Conservation (phyloP, 2,888 invertebrate genomes). For the Pterostichus niger region DNA sequence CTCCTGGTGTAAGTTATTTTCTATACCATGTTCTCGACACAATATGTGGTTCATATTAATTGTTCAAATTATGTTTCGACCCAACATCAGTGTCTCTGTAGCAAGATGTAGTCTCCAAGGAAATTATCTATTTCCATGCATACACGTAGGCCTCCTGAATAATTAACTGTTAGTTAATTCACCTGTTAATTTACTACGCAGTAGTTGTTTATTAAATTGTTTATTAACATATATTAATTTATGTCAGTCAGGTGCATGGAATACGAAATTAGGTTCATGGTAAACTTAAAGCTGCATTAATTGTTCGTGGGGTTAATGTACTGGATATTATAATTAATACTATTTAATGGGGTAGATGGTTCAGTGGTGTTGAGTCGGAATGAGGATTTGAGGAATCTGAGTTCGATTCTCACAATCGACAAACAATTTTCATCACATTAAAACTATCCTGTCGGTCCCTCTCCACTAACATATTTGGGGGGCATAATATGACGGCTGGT, state of each 20-base stretch:
- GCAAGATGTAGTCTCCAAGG: slow-evolving; percentile 46
- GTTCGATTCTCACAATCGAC: no score
- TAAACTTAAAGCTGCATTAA: not conserved
- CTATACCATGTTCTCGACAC: slow-evolving; percentile 13
- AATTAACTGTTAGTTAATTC: slow-evolving; percentile 42
- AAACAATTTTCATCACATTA: no score
- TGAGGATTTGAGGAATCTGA: no score
- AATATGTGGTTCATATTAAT: slow-evolving; percentile 18
- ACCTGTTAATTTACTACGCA: slow-evolving; percentile 39
- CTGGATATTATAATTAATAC: no score
- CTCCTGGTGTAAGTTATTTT: not conserved
- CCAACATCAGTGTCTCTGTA: slow-evolving; percentile 10
- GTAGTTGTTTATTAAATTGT: slow-evolving; percentile 39
- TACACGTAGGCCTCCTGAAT: slow-evolving; percentile 33
- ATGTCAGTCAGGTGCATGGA: not conserved
- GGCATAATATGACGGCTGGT: no score
- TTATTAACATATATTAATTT: slow-evolving; percentile 45
- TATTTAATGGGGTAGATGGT: no score
- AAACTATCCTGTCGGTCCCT: no score
- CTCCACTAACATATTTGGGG: no score
- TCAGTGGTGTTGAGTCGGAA: no score
- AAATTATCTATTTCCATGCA: slow-evolving; percentile 53
- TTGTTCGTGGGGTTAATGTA: no score
- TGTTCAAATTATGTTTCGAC: slow-evolving; percentile 38
- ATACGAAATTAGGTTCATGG: not conserved